Evolutionary conservation across 2,888 invertebrate genomes (phyloP).

Genomic region (Apodemia zela): DNA sequence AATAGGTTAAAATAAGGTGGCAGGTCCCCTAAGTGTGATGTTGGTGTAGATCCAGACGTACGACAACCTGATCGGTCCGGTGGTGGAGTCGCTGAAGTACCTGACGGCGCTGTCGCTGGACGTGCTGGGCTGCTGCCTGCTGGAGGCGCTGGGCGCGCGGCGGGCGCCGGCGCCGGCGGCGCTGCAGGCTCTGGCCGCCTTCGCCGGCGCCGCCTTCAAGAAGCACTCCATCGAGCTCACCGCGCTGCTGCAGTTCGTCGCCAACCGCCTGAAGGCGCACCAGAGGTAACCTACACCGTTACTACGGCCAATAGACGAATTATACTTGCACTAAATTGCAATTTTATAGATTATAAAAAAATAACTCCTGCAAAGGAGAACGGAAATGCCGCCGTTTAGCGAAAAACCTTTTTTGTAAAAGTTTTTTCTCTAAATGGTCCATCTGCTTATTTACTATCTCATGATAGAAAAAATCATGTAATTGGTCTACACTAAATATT

Average conservation of each 20-base stretch:
- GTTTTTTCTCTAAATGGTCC: no score
- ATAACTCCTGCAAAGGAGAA: no score
- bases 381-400: no score
- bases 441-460: no score
- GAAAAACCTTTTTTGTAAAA: no score
- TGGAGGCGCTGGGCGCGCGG: conserved; percentile 87
- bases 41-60: conserved; percentile 90
- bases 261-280: conserved; percentile 96
- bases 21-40: no score
- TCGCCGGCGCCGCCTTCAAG: conserved; percentile 97
- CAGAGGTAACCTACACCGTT: conserved; percentile 85
- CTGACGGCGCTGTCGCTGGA: conserved; percentile 97
- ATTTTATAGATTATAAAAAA: no score
- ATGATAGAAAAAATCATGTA: no score
- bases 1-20: no score
- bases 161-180: conserved; percentile 86
- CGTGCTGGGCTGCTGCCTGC: conserved; percentile 95
- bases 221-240: conserved; percentile 98
- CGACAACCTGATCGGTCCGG: conserved; percentile 96
- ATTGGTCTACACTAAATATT: no score
- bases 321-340: no score
- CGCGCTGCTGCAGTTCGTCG: conserved; percentile 97
- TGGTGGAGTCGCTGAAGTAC: conserved; percentile 98
- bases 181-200: conserved; percentile 96
- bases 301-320: no score